Conservation (phyloP, 2,888 invertebrate species). For the Mystacides longicornis region DNA sequence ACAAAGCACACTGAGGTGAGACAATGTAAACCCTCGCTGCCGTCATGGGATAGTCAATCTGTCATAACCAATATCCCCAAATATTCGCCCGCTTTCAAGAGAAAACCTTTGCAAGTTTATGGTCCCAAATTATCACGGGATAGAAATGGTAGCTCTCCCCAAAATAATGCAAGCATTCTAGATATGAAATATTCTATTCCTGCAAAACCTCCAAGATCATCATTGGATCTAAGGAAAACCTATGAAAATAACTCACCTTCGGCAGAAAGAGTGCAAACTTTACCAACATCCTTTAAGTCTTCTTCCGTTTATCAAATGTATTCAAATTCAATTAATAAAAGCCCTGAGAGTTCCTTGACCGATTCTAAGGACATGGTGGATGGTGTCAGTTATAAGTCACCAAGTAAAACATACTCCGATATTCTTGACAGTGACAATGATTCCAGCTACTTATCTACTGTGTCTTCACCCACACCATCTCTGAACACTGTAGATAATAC, state of each 20-base stretch:
- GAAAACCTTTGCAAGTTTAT: slow-evolving; percentile 65
- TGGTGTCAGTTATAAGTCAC: slow-evolving; percentile 13
- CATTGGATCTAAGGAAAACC: slow-evolving; percentile 34
- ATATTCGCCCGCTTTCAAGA: slow-evolving; percentile 76
- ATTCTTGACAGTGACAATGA: slow-evolving; percentile 75
- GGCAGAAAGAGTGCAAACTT: slow-evolving; percentile 18
- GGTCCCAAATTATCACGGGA: slow-evolving; percentile 29
- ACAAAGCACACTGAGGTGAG: slow-evolving; percentile 10
- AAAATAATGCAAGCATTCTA: slow-evolving; percentile 23
- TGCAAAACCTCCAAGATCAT: slow-evolving; percentile 32
- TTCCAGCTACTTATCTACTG: slow-evolving; percentile 70
- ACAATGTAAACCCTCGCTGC: slow-evolving; percentile 27
- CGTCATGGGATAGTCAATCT: slow-evolving; percentile 34
- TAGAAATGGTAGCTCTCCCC: slow-evolving; percentile 6
- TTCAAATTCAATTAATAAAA: slow-evolving; percentile 10
- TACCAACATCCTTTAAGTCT: slow-evolving; percentile 24
- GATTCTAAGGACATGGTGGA: slow-evolving; percentile 33
- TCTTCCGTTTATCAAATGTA: slow-evolving; percentile 20
- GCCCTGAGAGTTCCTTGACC: slow-evolving; percentile 30
- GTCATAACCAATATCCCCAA: slow-evolving; percentile 57
- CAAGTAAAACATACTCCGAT: slow-evolving; percentile 20
- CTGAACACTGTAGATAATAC: slow-evolving; percentile 56
- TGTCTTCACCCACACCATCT: slow-evolving; percentile 65
- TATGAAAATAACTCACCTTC: slow-evolving; percentile 27
- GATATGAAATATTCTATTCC: slow-evolving; percentile 20